phyloP scores from a whole-genome alignment of 2,113 vertebrate species.

The Carassius carassius region DNA sequence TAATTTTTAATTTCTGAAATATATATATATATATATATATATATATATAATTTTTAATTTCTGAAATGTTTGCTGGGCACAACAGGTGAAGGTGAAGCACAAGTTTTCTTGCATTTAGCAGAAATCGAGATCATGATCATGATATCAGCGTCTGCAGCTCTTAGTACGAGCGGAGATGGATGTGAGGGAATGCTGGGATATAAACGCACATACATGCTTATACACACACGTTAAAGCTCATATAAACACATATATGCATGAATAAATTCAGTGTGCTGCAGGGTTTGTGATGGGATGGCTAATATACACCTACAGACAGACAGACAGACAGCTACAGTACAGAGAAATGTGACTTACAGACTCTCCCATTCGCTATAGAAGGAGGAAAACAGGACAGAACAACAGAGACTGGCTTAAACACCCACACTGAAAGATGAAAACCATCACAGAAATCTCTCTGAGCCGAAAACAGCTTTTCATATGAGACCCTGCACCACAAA shows the following conservation, averaged over 20 bases:
- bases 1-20: too few relatives aligned
- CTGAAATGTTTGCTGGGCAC: too few relatives aligned
- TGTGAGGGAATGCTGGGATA: not conserved
- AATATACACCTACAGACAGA: not conserved
- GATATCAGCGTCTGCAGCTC: not conserved
- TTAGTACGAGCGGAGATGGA: not conserved
- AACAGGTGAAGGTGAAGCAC: not conserved
- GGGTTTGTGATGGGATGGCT: not conserved
- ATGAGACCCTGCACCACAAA: too few relatives aligned
- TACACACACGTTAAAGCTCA: not conserved
- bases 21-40: too few relatives aligned
- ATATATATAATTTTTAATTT: too few relatives aligned
- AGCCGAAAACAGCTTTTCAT: not conserved
- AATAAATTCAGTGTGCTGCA: slow-evolving; percentile 16
- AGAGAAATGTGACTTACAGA: slow-evolving; percentile 88
- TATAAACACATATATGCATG: not conserved
- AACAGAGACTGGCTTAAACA: slow-evolving; percentile 75
- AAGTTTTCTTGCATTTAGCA: not conserved
- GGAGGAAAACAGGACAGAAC: slow-evolving; percentile 79
- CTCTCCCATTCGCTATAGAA: slow-evolving; percentile 91
- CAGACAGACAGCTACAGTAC: slow-evolving; percentile 59
- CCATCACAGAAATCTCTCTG: not conserved
- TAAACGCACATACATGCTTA: not conserved
- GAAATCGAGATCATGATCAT: not conserved
- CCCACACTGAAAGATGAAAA: slow-evolving; percentile 49